Percentiles rank a stretch among this genome's conserved stretches.
Conservation (phyloP, 1,140 invertebrate genomes). For the Drosophila pseudoobscura region DNA sequence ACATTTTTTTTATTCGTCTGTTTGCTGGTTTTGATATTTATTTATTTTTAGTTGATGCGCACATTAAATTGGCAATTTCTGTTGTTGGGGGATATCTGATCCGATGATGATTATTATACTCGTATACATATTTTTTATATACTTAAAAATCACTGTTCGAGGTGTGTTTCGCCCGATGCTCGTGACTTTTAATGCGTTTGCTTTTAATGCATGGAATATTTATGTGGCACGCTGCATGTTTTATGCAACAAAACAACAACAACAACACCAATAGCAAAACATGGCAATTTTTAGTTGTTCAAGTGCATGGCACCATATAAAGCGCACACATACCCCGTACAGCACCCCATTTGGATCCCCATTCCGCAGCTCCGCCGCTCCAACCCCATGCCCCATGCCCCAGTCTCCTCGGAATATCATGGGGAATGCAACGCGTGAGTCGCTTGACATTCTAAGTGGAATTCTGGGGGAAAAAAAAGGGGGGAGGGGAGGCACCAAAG, state of each 20-base stretch:
- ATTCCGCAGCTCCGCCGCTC: constrained; percentile 21
- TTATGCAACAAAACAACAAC: constrained; percentile 48
- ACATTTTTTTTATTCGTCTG: constrained; percentile 52
- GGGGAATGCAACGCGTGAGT: constrained; percentile 58
- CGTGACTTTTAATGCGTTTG: constrained; percentile 65
- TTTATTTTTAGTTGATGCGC: constrained; percentile 78
- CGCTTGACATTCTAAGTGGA: constrained; percentile 73
- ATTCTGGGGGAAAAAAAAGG: constrained; percentile 2
- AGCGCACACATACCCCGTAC: constrained; percentile 31
- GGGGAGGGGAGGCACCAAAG: constrained; percentile 11
- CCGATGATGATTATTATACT: constrained; percentile 39
- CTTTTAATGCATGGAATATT: constrained; percentile 69
- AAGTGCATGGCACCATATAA: constrained; percentile 70
- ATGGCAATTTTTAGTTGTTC: constrained; percentile 63
- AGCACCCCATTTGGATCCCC: constrained; percentile 10
- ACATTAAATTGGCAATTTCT: constrained; percentile 70
- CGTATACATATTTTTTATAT: not conserved
- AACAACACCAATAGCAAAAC: constrained; percentile 19
- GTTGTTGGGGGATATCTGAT: constrained; percentile 36
- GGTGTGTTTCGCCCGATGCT: constrained; percentile 41
- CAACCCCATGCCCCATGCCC: constrained; percentile 24
- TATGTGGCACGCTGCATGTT: constrained; percentile 66
- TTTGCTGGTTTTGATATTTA: constrained; percentile 39
- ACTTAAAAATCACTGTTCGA: constrained; percentile 38
- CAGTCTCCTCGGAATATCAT: not conserved